phyloP scores from a whole-genome alignment of 1,140 invertebrate genomes.

The Coenobita brevimanus region DNA sequence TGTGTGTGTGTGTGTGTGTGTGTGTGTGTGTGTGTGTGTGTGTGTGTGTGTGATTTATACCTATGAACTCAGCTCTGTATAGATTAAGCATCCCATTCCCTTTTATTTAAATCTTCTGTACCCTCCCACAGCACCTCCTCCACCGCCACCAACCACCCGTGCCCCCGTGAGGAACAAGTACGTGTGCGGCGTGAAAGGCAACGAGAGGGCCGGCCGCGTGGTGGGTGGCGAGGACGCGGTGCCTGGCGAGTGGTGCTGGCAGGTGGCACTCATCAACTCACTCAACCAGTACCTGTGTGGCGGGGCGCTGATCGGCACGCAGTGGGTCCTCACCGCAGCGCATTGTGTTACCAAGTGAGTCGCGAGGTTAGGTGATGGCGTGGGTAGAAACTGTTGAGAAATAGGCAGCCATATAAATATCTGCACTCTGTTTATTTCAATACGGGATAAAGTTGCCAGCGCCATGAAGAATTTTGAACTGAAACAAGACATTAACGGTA shows the following conservation, averaged over 20 bases:
- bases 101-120: no score
- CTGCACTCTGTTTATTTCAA: no score
- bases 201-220: slow-evolving; percentile 79
- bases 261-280: slow-evolving; percentile 93
- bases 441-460: no score
- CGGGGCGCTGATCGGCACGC: slow-evolving; percentile 92
- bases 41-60: no score
- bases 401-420: background rate
- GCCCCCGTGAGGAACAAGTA: slow-evolving; percentile 88
- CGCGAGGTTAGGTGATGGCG: background rate
- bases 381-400: background rate
- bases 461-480: no score
- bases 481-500: no score
- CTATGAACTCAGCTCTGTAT: no score
- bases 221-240: slow-evolving; percentile 93
- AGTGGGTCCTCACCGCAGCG: slow-evolving; percentile 95
- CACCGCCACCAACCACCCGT: background rate
- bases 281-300: slow-evolving; percentile 96
- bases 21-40: background rate
- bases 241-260: slow-evolving; percentile 96
- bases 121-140: slow-evolving; percentile 2
- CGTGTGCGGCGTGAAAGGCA: slow-evolving; percentile 91
- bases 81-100: no score
- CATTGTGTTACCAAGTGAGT: slow-evolving; percentile 96
- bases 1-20: no score